Evolutionary conservation across 2,113 vertebrate genomes (phyloP), one percentile per base, ranked within the genome.

Genomic region (Catharus bicknelli): DNA sequence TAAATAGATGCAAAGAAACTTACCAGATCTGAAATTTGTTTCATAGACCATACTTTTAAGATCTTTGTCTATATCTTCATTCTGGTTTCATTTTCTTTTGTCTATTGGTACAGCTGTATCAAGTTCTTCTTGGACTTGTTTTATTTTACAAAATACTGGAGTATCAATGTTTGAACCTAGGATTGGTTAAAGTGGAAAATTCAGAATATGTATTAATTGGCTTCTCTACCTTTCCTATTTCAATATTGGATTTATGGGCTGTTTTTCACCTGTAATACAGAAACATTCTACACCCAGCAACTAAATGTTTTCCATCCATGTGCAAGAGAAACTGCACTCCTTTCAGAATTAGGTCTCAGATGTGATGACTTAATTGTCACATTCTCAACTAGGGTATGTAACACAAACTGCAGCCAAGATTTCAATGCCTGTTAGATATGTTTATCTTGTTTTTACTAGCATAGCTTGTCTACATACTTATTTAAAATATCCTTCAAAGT

Each of bases 331-430:
- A 70, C 57, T 57, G 36, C 72, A 42, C 38, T 70, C 22, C 75
- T 45, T 95, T 70, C 92, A 85, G 75, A 80, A 55, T 74, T 81
- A 88, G 88, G 45, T 55, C 69, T 93, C 63, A 57, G 29, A 84
- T 72, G 15, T 45, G 42, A 73, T 59, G 80, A 66, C 25, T 95
- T 95, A 87, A 78, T 91, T 64, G 57, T 48, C 42, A 10, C 96
- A 96, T 97, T 96, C 93, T 90, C 90, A 81, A 70, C 51, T n/a
- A 64, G 94, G 83, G 86, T 95, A 93, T 38, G 89, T 93, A 93
- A 92, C 90, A 48, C 58, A 84, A 42, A 68, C 26, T 55, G 62
- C 51, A 79, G 73, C 86, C 90, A 94, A 83, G 62, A 61, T 92
- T 89, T 76, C 83, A 93, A 3, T 79, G 88, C 26, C 66, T 94